phyloP scores from a whole-genome alignment of 2,888 invertebrate genomes.

The Pteria penguin region DNA sequence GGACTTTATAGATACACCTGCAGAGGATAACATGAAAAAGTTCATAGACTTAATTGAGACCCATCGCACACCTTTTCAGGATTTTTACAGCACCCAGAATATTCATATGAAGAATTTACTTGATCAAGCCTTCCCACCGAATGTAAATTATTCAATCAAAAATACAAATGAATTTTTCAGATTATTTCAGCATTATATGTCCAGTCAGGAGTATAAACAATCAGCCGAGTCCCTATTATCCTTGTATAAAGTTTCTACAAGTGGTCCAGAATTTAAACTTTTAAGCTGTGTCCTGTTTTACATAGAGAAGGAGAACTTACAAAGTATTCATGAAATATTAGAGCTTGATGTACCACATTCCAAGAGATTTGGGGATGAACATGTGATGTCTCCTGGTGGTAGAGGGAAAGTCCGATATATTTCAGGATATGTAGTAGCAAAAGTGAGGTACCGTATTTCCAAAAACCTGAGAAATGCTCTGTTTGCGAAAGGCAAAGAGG shows the following conservation, averaged over 20 bases:
- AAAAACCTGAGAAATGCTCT: constrained; percentile 18
- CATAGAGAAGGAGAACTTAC: constrained; percentile 10
- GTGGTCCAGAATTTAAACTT: constrained; percentile 3
- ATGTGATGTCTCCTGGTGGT: not conserved
- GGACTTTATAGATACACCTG: not conserved
- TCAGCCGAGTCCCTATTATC: not conserved
- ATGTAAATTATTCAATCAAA: constrained; percentile 6
- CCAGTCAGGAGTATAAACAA: not conserved
- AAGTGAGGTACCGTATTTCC: constrained; percentile 24
- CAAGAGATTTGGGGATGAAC: not conserved
- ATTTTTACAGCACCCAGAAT: not conserved
- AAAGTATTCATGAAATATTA: not conserved
- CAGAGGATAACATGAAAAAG: not conserved
- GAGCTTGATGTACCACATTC: not conserved
- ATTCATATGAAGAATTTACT: not conserved
- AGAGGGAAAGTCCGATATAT: constrained; percentile 37
- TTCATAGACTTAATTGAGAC: not conserved
- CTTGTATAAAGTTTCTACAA: not conserved
- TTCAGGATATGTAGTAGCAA: constrained; percentile 35
- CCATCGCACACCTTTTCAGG: not conserved
- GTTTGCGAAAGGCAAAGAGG: constrained; percentile 21
- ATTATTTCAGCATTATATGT: constrained; percentile 18
- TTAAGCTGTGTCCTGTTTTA: constrained; percentile 19
- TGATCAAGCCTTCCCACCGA: not conserved
- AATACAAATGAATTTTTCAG: constrained; percentile 13